Evolutionary conservation across 1,140 invertebrate species (phyloP), one percentile per base, ranked within the genome.

Genomic region (Drosophila nebulosa): DNA sequence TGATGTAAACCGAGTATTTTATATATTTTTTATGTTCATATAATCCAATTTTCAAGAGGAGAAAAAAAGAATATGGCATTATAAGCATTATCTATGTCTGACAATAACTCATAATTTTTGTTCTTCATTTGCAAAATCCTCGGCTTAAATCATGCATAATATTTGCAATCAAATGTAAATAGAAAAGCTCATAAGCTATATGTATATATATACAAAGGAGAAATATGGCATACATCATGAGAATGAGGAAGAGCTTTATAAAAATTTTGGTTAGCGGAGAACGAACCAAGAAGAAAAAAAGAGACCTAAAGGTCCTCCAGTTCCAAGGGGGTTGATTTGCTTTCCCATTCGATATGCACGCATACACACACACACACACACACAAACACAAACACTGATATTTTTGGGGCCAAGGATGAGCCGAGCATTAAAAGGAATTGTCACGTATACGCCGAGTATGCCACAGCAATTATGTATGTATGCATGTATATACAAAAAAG

Each of bases 141-240:
- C 39, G 27, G 52, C 52, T 55, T 30, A 55, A 74, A 63, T 78
- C 65, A 75, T 63, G 71, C 79, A 76, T 76, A 67, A 84, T 84
- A 72, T 84, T 72, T 69, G 79, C 79, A 84, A 84, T 84, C 75
- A 84, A 84, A 84, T 76, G 79, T 73, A 84, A 84, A 84, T 84
- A 72, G 68, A 76, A 76, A 84, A 84, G 79, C 79, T 84, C 72
- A 62, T 84, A 84, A 79, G 79, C 79, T 73, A 39, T 56, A 39
- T 39, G 9, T 14, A 14, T 16, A 32, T 32, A 32, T 35, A 35
- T 35, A 35, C 12, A 16, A 32, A 32, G 30, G 9, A 3, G 5
- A 42, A 16, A 16, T 42, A 9, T 18, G 9, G 6, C 18, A 46
- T 39, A 16, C 14, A 39, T 39, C 12, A 39, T 4, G 14, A 81